Conservation (phyloP, 2,888 invertebrate species). For the Apamea sordens region DNA sequence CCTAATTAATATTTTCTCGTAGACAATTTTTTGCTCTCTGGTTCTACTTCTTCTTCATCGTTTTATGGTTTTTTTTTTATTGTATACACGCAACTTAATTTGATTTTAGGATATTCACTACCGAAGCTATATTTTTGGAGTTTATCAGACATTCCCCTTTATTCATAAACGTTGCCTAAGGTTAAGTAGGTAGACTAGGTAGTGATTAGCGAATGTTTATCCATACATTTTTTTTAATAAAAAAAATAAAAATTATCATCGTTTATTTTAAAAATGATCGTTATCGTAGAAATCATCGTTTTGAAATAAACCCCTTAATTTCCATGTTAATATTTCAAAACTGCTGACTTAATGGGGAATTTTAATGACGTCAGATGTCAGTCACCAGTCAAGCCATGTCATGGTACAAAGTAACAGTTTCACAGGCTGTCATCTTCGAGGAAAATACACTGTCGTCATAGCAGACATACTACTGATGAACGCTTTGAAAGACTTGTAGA, state of each 20-base stretch:
- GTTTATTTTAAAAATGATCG: no score
- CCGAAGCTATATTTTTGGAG: background rate
- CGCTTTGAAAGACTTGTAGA: background rate
- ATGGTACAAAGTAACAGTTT: slow-evolving; percentile 32
- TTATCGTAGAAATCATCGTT: no score
- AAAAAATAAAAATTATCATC: no score
- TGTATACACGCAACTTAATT: background rate
- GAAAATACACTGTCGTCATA: slow-evolving; percentile 21
- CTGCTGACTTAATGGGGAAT: slow-evolving; percentile 3
- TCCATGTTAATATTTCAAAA: background rate
- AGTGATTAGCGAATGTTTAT: no score
- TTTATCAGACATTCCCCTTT: background rate
- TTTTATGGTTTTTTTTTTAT: background rate
- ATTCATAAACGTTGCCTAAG: no score
- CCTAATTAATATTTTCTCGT: no score
- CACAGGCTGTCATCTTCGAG: slow-evolving; percentile 20
- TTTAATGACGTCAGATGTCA: slow-evolving; percentile 45
- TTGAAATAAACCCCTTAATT: no score
- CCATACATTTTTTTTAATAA: no score
- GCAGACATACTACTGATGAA: background rate
- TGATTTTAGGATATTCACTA: background rate
- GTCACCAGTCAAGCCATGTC: slow-evolving; percentile 15
- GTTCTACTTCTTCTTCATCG: background rate
- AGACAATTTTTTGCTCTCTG: background rate
- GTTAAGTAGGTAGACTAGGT: no score